A percentile compares a stretch with the other conserved stretches of the same genome.
These are phyloP conservation scores for Iguana delicatissima DNA, from an alignment of 2,797 vertebrate genomes.

Conservation along the genomic window DNA sequence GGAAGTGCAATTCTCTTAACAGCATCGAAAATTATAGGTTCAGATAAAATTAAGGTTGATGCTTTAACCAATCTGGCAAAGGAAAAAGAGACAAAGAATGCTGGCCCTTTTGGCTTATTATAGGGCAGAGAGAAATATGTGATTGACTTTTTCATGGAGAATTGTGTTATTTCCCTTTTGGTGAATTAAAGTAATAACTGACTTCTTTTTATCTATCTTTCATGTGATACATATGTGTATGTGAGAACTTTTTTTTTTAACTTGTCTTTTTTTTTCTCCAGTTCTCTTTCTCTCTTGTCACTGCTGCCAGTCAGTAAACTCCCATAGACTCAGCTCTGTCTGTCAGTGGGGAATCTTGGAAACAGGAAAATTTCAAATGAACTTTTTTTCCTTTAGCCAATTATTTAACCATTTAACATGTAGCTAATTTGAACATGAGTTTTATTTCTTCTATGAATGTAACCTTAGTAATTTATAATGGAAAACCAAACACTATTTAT, in stretches of 20 bases:
- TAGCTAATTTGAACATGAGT: constrained; percentile 57
- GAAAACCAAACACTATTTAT: constrained; percentile 38
- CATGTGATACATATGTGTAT: constrained; percentile 7
- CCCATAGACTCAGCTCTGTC: not conserved
- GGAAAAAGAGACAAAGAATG: constrained; percentile 35
- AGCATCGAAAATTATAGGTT: constrained; percentile 66
- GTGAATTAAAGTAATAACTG: constrained; percentile 25
- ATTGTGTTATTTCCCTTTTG: constrained; percentile 28
- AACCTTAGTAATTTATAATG: constrained; percentile 57
- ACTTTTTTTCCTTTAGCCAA: constrained; percentile 48
- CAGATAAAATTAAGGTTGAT: constrained; percentile 60
- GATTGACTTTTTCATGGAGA: constrained; percentile 39
- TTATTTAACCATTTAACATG: constrained; percentile 55
- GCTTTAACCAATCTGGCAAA: constrained; percentile 44
- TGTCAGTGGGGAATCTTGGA: constrained; percentile 28
- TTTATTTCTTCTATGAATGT: constrained; percentile 56
- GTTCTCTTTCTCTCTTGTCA: constrained; percentile 1
- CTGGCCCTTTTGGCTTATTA: not conserved
- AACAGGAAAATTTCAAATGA: constrained; percentile 42
- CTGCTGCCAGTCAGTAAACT: constrained; percentile 35
- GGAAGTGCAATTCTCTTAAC: constrained; percentile 64
- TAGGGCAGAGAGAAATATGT: constrained; percentile 18
- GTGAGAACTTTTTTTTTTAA: too few relatives aligned
- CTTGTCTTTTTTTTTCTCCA: accelerated
- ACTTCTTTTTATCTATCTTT: constrained; percentile 34